Percentiles rank a stretch among this genome's conserved stretches.
phyloP scores from a whole-genome alignment of 2,888 invertebrate species.

The Meliscaeva auricollis region DNA sequence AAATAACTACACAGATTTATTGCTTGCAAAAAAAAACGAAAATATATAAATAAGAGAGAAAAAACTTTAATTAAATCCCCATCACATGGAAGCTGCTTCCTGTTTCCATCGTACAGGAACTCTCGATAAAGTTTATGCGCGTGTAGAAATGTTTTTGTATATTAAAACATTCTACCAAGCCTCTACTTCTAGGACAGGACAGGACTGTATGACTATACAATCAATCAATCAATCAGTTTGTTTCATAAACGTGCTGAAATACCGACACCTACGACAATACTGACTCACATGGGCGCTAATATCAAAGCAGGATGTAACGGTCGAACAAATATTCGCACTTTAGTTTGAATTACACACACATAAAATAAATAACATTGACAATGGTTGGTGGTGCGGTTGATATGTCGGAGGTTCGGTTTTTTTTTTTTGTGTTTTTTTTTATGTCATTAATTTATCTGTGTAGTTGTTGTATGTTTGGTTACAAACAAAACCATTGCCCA shows the following conservation, averaged over 20 bases:
- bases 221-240: conserved; percentile 66
- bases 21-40: neutral
- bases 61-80: conserved; percentile 57
- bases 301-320: conserved; percentile 66
- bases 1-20: conserved; percentile 26
- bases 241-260: conserved; percentile 29
- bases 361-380: conserved; percentile 66
- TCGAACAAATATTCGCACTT: conserved; percentile 70
- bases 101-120: neutral
- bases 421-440: conserved; percentile 10
- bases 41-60: neutral
- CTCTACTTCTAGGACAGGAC: neutral
- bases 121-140: conserved; percentile 7
- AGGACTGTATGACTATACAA: conserved; percentile 19
- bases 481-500: neutral
- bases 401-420: neutral
- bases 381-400: conserved; percentile 12
- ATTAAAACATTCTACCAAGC: neutral
- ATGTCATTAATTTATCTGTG: neutral
- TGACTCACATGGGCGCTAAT: conserved; percentile 31
- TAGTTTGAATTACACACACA: conserved; percentile 63
- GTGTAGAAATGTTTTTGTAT: neutral
- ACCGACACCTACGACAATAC: conserved; percentile 14
- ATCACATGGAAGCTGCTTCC: conserved; percentile 31
- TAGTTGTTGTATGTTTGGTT: conserved; percentile 9